Percentiles rank a stretch among this genome's conserved stretches.
Evolutionary conservation across 1,140 invertebrate species (phyloP).

Genomic region (Dinothrombium tinctorium): DNA sequence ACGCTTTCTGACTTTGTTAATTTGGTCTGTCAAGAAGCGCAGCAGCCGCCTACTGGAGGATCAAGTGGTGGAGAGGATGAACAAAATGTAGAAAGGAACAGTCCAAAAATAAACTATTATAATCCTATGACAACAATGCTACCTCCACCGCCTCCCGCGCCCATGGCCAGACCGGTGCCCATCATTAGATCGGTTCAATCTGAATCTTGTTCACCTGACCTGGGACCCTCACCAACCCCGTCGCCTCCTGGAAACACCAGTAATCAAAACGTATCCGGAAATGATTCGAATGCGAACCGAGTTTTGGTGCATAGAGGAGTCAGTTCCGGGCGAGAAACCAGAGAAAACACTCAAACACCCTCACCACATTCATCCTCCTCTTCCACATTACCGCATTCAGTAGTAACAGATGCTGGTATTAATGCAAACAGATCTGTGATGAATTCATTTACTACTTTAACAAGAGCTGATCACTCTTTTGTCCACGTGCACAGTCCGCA

Average conservation of each 20-base stretch:
- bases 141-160: conserved; percentile 70
- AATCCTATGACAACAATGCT: conserved; percentile 26
- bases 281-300: too few relatives aligned
- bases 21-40: conserved; percentile 43
- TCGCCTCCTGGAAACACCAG: neutral
- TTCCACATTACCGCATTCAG: neutral
- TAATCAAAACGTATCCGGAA: too few relatives aligned
- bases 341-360: neutral
- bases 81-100: neutral
- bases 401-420: neutral
- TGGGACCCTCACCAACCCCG: neutral
- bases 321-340: neutral
- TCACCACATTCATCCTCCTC: neutral
- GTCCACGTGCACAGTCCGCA: conserved; percentile 64
- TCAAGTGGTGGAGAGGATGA: neutral
- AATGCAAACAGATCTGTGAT: conserved; percentile 23
- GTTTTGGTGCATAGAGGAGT: neutral
- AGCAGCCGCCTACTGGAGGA: conserved; percentile 2
- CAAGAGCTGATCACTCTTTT: conserved; percentile 47
- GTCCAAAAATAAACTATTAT: conserved; percentile 7
- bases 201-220: neutral
- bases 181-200: conserved; percentile 48
- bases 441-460: conserved; percentile 26
- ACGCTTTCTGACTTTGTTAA: conserved; percentile 86
- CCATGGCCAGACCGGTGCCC: conserved; percentile 81